Conservation (phyloP, 1,140 invertebrate species). For the Trialeurodes vaporariorum region DNA sequence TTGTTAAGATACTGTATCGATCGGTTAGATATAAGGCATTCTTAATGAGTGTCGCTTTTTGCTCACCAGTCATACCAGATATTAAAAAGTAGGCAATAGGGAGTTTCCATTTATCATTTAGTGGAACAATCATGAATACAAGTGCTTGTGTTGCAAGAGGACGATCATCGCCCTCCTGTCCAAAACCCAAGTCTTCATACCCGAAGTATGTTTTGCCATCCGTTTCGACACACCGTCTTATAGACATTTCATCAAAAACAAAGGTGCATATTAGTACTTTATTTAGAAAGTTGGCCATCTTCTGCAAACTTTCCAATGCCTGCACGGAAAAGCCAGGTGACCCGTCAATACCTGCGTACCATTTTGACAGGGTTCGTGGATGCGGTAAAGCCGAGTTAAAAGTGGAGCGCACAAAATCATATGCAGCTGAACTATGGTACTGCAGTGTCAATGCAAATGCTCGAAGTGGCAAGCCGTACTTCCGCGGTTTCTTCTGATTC, state of each 20-base stretch:
- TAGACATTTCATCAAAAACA: slow-evolving; percentile 26
- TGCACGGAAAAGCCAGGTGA: slow-evolving; percentile 4
- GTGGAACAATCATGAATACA: slow-evolving; percentile 1
- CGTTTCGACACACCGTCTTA: slow-evolving; percentile 23
- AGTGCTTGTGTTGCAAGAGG: too few species aligned
- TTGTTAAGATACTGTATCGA: slow-evolving; percentile 22
- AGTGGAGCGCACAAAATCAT: slow-evolving; percentile 1
- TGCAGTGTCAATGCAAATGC: slow-evolving; percentile 13
- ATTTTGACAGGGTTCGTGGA: slow-evolving; percentile 7
- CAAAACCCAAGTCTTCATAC: slow-evolving; percentile 21
- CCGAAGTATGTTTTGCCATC: slow-evolving; percentile 19
- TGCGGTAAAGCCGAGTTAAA: not conserved
- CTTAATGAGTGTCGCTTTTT: slow-evolving; percentile 19
- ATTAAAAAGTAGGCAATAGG: slow-evolving; percentile 12
- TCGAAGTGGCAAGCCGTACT: slow-evolving; percentile 21
- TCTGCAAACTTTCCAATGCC: not conserved
- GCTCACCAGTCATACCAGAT: not conserved
- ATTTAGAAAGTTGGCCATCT: not conserved
- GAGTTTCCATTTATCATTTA: slow-evolving; percentile 12
- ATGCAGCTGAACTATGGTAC: slow-evolving; percentile 3
- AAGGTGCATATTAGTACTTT: slow-evolving; percentile 9
- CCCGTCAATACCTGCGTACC: slow-evolving; percentile 4
- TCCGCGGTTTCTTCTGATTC: slow-evolving; percentile 15
- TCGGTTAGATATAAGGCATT: slow-evolving; percentile 22
- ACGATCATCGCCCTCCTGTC: too few species aligned